Evolutionary conservation across 2,888 invertebrate genomes (phyloP), one percentile per base, ranked within the genome.

Genomic region (Dolichomitus sp.): DNA sequence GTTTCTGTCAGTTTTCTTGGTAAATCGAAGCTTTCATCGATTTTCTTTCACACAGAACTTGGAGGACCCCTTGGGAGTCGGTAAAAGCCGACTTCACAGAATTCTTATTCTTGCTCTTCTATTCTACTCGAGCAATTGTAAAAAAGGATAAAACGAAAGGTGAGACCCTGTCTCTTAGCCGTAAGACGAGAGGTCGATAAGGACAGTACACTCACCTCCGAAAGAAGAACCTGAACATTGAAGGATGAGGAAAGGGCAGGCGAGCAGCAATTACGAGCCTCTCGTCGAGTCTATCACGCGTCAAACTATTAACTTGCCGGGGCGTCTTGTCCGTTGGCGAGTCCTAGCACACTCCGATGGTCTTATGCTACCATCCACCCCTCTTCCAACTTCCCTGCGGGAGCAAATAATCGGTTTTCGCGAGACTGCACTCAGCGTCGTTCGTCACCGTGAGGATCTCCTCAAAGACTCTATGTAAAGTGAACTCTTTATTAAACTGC

Each of bases 281-380:
- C 83, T 77, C 74, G 80, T 68, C 70, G 76, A 70, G 82, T 85
- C 85, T 85, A 81, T 85, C 85, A 85, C 84, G 81, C 83, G 85
- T 86, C 87, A 81, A 86, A 86, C 86, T 84, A 85, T 88, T 86
- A 86, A 87, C 86, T 85, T 76, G 63, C 72, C 57, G 63, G 80
- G 74, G 69, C 61, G 80, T 81, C 68, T 72, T 61, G 27, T 54
- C 45, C 40, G 63, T 61, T 52, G 54, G 33, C 54, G 52, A 54
- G 54, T 27, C 57, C 27, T 65, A 72, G 54, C 72, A 61, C 37
- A 17, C 19, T 42, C 59, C 52, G 72, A 72, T 48, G 61, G 37
- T 73, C 73, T 75, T 73, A 57, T 65, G 65, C 57, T 30, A 9
- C 23, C 30, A 63, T 72, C 66, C 54, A 59, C 61, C 57, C 57